Conservation (phyloP, 2,888 invertebrate species). For the Cancer borealis region DNA sequence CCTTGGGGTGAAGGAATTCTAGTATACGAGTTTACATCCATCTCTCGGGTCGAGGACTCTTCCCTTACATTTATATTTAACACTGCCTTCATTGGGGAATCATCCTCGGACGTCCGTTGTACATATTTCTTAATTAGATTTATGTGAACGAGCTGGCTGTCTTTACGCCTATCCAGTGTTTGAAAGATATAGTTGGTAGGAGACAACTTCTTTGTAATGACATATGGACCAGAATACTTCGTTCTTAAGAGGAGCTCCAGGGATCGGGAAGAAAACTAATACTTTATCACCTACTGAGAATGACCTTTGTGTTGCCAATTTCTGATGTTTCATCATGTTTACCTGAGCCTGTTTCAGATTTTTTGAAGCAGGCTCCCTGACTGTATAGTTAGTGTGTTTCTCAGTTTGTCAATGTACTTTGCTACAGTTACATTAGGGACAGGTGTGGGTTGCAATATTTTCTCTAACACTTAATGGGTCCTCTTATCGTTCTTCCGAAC, state of each 20-base stretch:
- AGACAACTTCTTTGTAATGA: neutral
- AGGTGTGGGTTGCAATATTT: neutral
- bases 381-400: neutral
- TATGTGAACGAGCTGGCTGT: neutral
- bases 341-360: neutral
- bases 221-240: conserved; percentile 6
- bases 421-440: neutral
- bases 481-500: neutral
- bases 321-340: neutral
- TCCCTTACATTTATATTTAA: no score
- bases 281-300: conserved; percentile 22
- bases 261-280: conserved; percentile 30
- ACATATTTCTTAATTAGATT: neutral
- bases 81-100: neutral
- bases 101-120: neutral
- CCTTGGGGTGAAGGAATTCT: no score
- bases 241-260: conserved; percentile 25
- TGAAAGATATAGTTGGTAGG: no score
- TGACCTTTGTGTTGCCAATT: neutral
- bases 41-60: no score
- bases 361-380: no score
- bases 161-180: no score
- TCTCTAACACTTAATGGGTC: neutral
- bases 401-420: neutral
- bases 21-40: no score